Conservation (phyloP, 2,113 vertebrate species). For the Toxotes chatareus region DNA sequence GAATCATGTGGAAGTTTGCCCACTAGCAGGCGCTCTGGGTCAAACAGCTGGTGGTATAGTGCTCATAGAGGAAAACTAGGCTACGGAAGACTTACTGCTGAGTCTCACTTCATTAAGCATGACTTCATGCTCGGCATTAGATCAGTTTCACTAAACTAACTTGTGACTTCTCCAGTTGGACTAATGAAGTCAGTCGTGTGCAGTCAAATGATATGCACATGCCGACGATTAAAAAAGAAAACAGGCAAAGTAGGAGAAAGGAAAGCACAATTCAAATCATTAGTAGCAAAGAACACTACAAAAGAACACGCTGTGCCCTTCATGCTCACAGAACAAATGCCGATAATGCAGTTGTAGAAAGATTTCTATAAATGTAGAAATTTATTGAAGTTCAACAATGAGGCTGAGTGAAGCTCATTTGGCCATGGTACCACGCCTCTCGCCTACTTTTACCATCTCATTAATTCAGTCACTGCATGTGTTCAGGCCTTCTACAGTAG, state of each 20-base stretch:
- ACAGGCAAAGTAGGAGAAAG: neutral
- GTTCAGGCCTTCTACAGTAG: neutral
- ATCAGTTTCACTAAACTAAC: slow-evolving; percentile 35
- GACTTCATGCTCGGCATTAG: slow-evolving; percentile 11
- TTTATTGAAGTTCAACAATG: slow-evolving; percentile 24
- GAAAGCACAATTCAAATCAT: slow-evolving; percentile 6
- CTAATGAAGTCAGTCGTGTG: slow-evolving; percentile 21
- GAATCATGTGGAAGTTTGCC: neutral
- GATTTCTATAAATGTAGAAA: neutral
- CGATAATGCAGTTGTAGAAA: neutral
- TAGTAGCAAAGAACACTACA: neutral
- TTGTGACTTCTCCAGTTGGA: neutral
- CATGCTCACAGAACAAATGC: neutral
- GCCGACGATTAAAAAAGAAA: slow-evolving; percentile 4
- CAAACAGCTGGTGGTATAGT: neutral
- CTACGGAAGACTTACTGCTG: slow-evolving; percentile 12
- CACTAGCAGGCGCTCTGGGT: neutral
- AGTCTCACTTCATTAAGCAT: slow-evolving; percentile 15
- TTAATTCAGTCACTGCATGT: neutral
- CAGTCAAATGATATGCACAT: neutral
- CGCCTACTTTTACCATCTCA: neutral
- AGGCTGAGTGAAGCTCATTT: neutral
- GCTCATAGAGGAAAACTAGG: neutral
- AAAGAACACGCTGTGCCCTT: neutral
- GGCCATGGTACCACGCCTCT: neutral